Conservation (phyloP, 35 echinoderm and acorn worm genomes). For the Chiridota heheva region DNA sequence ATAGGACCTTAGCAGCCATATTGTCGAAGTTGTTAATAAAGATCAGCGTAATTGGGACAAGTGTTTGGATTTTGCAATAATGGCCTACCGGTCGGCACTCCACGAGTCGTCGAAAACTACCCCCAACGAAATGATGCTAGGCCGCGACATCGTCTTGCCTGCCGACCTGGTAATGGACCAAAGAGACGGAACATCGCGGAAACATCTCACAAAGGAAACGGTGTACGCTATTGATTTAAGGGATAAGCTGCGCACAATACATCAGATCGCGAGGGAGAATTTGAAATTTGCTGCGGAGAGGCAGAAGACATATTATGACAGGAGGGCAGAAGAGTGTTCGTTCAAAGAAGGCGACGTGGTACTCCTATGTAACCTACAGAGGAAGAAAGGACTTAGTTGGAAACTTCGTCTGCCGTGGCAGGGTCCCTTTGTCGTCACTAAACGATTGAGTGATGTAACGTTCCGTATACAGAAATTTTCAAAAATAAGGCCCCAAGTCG, state of each 20-base stretch:
- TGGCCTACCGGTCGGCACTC: slow-evolving; percentile 52
- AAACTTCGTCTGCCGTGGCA: slow-evolving; percentile 10
- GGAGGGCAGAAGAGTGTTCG: background rate
- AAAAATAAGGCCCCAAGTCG: background rate
- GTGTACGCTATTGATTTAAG: background rate
- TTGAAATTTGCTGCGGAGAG: background rate
- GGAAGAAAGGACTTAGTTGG: background rate
- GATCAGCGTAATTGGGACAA: slow-evolving; percentile 57
- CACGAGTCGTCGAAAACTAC: slow-evolving; percentile 59
- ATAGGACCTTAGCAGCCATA: slow-evolving; percentile 38
- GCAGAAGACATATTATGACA: slow-evolving; percentile 22
- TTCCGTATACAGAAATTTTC: background rate
- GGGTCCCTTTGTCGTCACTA: background rate
- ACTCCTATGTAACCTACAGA: slow-evolving; percentile 29
- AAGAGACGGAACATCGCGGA: background rate
- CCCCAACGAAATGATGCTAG: slow-evolving; percentile 69
- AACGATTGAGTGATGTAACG: slow-evolving; percentile 1
- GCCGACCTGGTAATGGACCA: slow-evolving; percentile 24
- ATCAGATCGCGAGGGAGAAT: background rate
- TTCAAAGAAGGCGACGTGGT: slow-evolving; percentile 26
- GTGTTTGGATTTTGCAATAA: slow-evolving; percentile 21
- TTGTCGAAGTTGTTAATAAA: slow-evolving; percentile 46
- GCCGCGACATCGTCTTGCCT: slow-evolving; percentile 20
- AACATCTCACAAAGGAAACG: background rate
- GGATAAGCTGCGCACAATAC: slow-evolving; percentile 6